Base-by-base conservation (phyloP, 2,888 invertebrate species). In the Drosophila nr. fundita region DNA sequence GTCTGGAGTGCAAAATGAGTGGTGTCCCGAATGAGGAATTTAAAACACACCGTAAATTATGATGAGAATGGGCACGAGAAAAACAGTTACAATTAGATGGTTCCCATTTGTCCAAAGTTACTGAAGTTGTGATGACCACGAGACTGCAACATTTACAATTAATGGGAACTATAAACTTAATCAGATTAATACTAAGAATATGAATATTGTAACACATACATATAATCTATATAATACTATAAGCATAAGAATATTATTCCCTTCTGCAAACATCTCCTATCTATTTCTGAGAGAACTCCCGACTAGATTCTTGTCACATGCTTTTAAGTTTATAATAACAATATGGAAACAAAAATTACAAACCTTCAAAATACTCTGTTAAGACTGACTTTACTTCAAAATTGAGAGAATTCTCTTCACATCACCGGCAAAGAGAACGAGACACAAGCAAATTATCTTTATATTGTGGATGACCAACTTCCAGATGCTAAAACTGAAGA, bases 1-100 rank as follows among this genome's bases (percentile, higher is more conserved):
- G 81, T 68, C 66, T 67, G 2, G 50, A 70, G 67, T 65, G 60
- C 55, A 29, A 63, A 76, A 45, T 48, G 50, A 61, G 42, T 52
- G 59, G 42, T 59, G 65, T 42, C 18, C 27, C 24, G 21, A 40
- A 50, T 42, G 54, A 42, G 45, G 24, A 21, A 29, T 58, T 61
- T 42, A 42, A 60, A 69, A 59, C 54, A 54, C 62, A 48, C 59
- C 21, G 34, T 68, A 62, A 54, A 60, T 64, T 70, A 32, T 60
- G 49, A 45, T 57, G 8, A 2, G n/a, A 15, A 18, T 40, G 1
- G 27, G 4, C 15, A 34, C 10, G 21, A 18, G n/a, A 30, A 34
- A 34, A 34, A 36, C 55, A 30, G 18, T 15, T 10, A n/a, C 40
- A 42, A 34, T n/a, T 7, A 6, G 13, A 50, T n/a, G 21, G 1